Base-by-base conservation (phyloP, 2,113 vertebrate genomes). In the Rhinopomastus cyanomelas region DNA sequence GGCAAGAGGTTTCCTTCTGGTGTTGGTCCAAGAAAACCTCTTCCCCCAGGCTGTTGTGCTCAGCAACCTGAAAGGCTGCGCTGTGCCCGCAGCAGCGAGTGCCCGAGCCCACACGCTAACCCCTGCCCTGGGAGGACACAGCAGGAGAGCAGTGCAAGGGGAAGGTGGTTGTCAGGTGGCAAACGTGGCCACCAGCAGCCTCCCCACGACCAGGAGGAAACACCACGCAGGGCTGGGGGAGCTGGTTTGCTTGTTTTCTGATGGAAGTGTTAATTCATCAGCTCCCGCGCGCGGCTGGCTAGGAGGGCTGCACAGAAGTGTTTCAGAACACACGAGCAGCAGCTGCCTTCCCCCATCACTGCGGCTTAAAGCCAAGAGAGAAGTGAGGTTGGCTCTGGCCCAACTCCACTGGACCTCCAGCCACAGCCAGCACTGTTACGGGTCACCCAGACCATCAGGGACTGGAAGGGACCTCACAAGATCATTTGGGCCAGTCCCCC, bases 181-280 rank as follows among this genome's bases (percentile, higher is more conserved):
- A 27, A 52, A 67, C 17, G 21, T 32, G 11, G 21, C 8, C 21
- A 27, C 6, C 26, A 25, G 6, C 59, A 29, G 3, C 22, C 42
- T 76, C 22, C 61, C 57, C 20, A 10, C 18, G 81, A 49, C 46
- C 4, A 0, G 13, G 12, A 46, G 30, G 16, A 14, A 1, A 52
- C 32, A 19, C 60, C 60, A 7, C 0, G 0, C 46, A 46, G 39
- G 37, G 60, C 75, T 23, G 8, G 30, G 64, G 26, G 2, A 29
- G 81, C 80, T 89, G 62, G 22, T 92, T 19, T 26, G 27, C 92
- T 84, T 93, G 18, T 16, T 56, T 94, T 78, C 95, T 95, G 88
- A 94, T 89, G 87, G 90, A 95, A 94, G 93, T 94, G 97, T 97
- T 97, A 96, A 96, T 96, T 94, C 76, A 93, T 94, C 77, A 93